Conservation (phyloP, 2,113 vertebrate species). For the Rutilus rutilus region DNA sequence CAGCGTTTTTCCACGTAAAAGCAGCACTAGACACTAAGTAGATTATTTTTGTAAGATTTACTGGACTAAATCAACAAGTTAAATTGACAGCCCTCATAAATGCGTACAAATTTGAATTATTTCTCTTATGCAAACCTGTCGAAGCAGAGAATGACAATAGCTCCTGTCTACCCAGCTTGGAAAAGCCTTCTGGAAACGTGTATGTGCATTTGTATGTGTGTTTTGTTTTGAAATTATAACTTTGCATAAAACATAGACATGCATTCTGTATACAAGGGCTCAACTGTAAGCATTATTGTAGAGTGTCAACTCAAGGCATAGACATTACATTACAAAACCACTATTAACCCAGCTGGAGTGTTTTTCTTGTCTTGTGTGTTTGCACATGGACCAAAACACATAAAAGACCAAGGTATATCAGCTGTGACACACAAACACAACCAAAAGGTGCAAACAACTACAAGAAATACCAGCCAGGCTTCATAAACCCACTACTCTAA, state of each 20-base stretch:
- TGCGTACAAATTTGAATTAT: background rate
- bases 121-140: background rate
- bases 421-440: conserved; percentile 20
- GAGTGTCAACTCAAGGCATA: background rate
- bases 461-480: conserved; percentile 24
- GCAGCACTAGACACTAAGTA: background rate
- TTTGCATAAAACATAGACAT: background rate
- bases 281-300: background rate
- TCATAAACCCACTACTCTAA: background rate
- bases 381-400: conserved; percentile 15
- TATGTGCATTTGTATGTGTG: background rate
- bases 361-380: conserved; percentile 7
- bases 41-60: background rate
- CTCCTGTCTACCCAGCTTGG: background rate
- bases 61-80: background rate
- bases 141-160: background rate
- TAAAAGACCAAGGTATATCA: background rate
- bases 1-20: background rate
- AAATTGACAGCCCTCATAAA: conserved; percentile 20
- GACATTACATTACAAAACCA: background rate
- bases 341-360: conserved; percentile 9
- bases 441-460: conserved; percentile 29
- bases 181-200: background rate
- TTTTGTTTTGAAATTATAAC: background rate
- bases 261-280: background rate